A percentile compares a stretch with the other conserved stretches of the same genome.
phyloP scores from a whole-genome alignment of 2,888 invertebrate genomes.

The Serripes groenlandicus region DNA sequence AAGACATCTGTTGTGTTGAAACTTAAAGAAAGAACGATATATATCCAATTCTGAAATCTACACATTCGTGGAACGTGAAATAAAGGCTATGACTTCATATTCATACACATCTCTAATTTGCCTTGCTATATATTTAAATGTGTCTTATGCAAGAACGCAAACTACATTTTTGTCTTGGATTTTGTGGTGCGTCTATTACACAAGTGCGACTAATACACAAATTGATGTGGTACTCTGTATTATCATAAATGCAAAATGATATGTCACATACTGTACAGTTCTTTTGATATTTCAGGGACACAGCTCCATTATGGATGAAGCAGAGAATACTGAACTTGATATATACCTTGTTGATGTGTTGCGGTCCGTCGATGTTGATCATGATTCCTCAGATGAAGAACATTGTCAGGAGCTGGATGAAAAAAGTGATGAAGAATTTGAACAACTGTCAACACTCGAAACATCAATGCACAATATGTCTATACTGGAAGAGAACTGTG shows the following conservation, averaged over 20 bases:
- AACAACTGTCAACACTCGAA: conserved; percentile 7
- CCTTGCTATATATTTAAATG: background rate
- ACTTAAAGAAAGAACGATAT: too few relatives aligned
- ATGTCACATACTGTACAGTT: too few relatives aligned
- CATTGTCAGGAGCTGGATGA: background rate
- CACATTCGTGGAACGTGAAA: too few relatives aligned
- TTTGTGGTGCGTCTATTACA: too few relatives aligned
- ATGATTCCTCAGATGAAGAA: background rate
- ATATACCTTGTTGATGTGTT: background rate
- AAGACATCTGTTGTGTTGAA: too few relatives aligned
- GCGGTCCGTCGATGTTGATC: background rate
- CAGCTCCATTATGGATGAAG: background rate
- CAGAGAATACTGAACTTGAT: background rate
- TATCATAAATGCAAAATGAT: background rate
- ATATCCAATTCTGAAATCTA: too few relatives aligned
- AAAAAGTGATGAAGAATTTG: conserved; percentile 9
- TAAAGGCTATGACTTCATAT: too few relatives aligned
- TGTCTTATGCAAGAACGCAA: background rate
- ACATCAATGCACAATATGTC: conserved; percentile 35
- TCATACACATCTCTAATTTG: too few relatives aligned
- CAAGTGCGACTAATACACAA: background rate
- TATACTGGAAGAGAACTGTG: background rate
- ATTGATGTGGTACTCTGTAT: background rate
- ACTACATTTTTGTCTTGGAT: background rate
- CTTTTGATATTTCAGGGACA: background rate